Base-by-base conservation (phyloP, 2,888 invertebrate species). In the Aspidapion aeneum region DNA sequence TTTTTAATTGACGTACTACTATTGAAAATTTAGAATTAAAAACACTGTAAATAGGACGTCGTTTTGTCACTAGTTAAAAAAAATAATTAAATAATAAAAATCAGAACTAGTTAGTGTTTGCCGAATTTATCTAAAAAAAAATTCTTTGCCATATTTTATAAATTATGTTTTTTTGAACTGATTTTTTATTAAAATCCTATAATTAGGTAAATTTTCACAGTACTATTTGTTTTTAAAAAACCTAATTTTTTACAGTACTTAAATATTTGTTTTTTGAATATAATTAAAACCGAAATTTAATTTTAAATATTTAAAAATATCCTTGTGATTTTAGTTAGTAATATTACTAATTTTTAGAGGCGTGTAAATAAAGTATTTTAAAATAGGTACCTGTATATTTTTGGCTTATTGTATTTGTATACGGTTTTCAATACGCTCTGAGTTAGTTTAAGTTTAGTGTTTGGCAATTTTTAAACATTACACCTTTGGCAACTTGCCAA, bases 11-110 rank as follows among this genome's bases (percentile, higher is more conserved):
- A 3, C 35, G 5, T 35, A 7, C 12, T 35, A 35, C 3, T 7
- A 7, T 35, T 35, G 12, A 35, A 7, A 35, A 35, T 7, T 12
- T 35, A 35, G 35, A 35, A 3, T 35, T 7, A 35, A 35, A 35
- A n/a, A n/a, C n/a, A n/a, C n/a, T 78, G 78, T 79, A 79, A 72
- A 79, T 79, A 78, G 67, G 73, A 79, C 76, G 79, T 79, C 77
- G 75, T 62, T 71, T 77, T 78, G 78, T 78, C 76, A 74, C 68
- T 78, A 78, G 76, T 70, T 75, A 74, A 35, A 35, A 7, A 35
- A 35, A 35, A n/a, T n/a, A n/a, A 35, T 35, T 35, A 7, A 35
- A 12, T 35, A 35, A 35, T 35, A 35, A 35, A 35, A 7, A 35
- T 74, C 78, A 79, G 78, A 7, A 35, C 12, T 75, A 74, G 71